These are phyloP conservation scores for Notarius quadriscutis DNA, from an alignment of 2,113 vertebrate species.

Conservation along the genomic window DNA sequence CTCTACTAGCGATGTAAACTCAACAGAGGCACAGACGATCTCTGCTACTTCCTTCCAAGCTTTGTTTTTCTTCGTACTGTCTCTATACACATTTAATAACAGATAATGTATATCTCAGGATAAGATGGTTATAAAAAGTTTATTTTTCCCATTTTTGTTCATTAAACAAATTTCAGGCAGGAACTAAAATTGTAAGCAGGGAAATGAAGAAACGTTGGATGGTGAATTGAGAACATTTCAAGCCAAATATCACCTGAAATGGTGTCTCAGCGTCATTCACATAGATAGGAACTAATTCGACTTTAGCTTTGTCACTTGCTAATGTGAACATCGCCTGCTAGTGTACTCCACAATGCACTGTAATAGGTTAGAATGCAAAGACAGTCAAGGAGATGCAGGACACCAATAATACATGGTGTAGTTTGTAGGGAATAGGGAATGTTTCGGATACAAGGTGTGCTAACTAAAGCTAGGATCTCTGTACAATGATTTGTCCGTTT, in stretches of 20 bases:
- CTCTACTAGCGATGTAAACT: neutral
- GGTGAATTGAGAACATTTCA: neutral
- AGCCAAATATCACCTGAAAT: neutral
- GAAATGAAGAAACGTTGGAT: neutral
- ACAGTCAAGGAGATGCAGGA: neutral
- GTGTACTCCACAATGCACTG: neutral
- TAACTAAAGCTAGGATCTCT: neutral
- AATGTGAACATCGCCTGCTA: neutral
- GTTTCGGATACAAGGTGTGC: neutral
- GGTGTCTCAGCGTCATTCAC: neutral
- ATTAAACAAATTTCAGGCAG: neutral
- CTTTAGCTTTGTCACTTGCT: neutral
- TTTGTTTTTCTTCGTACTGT: neutral
- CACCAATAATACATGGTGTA: neutral
- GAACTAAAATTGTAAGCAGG: neutral
- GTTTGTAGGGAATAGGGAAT: neutral
- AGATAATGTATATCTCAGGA: neutral
- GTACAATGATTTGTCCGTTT: neutral
- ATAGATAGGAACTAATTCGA: neutral
- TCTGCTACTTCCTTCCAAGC: neutral
- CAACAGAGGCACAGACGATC: neutral
- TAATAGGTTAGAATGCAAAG: neutral
- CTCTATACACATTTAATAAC: neutral
- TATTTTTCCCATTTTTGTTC: neutral
- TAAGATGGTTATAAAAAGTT: neutral